phyloP scores from a whole-genome alignment of 2,888 invertebrate genomes.

The Eulithis testata region DNA sequence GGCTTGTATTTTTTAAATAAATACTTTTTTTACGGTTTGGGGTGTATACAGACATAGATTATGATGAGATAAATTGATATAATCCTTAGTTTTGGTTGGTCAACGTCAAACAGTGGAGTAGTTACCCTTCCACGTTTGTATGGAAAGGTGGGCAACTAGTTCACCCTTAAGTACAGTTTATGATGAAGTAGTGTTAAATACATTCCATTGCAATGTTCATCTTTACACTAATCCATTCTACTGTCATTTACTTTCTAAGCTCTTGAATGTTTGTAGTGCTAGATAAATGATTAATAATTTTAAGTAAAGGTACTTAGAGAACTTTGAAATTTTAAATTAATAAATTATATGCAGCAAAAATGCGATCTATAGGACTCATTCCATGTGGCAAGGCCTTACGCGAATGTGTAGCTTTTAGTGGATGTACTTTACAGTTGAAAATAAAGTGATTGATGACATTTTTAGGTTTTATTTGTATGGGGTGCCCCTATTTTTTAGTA shows the following conservation, averaged over 20 bases:
- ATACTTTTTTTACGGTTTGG: too few relatives aligned
- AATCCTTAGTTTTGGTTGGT: too few relatives aligned
- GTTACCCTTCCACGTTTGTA: too few relatives aligned
- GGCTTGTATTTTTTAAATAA: too few relatives aligned
- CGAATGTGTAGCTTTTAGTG: constrained; percentile 47
- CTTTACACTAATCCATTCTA: constrained; percentile 10
- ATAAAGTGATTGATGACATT: constrained; percentile 61
- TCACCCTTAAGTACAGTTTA: constrained; percentile 20
- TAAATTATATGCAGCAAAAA: constrained; percentile 14
- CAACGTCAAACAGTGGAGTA: too few relatives aligned
- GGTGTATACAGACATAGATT: too few relatives aligned
- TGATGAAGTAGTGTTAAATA: constrained; percentile 46
- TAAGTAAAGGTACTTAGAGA: constrained; percentile 1
- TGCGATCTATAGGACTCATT: constrained; percentile 22
- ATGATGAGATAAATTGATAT: too few relatives aligned
- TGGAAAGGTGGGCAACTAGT: too few relatives aligned
- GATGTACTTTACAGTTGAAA: constrained; percentile 56
- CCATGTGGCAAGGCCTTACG: constrained; percentile 32
- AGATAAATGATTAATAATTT: constrained; percentile 6
- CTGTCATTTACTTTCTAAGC: constrained; percentile 36
- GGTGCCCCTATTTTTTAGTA: too few relatives aligned
- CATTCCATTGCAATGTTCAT: constrained; percentile 66
- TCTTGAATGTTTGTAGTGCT: constrained; percentile 34
- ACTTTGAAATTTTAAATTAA: constrained; percentile 13
- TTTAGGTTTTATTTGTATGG: constrained; percentile 31